Conservation (phyloP, 2,888 invertebrate genomes). For the Suillia variegata region DNA sequence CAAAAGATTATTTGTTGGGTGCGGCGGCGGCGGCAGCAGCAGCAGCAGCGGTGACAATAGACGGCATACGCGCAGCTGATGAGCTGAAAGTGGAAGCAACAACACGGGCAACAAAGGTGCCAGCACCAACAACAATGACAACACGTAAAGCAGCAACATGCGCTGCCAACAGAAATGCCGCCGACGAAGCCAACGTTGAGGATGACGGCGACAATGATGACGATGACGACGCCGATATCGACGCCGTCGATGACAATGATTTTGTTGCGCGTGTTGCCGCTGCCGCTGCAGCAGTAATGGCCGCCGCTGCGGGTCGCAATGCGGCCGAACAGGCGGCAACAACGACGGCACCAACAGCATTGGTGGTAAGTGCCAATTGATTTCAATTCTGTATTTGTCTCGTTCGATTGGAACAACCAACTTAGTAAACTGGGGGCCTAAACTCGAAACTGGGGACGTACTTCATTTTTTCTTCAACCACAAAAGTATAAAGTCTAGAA, state of each 20-base stretch:
- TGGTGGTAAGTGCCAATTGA: slow-evolving; percentile 30
- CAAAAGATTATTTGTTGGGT: neutral
- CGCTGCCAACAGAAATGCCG: slow-evolving; percentile 10
- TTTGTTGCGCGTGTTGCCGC: slow-evolving; percentile 42
- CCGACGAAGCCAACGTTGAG: neutral
- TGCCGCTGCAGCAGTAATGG: slow-evolving; percentile 39
- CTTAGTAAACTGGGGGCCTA: too few species aligned
- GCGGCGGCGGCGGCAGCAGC: neutral
- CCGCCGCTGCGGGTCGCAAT: slow-evolving; percentile 13
- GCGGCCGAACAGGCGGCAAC: neutral
- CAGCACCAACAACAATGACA: slow-evolving; percentile 28
- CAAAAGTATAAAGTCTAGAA: too few species aligned
- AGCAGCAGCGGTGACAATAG: too few species aligned
- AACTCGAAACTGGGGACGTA: too few species aligned
- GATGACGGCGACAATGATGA: slow-evolving; percentile 27
- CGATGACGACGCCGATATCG: slow-evolving; percentile 18
- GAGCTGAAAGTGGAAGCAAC: neutral
- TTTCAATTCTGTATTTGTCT: neutral
- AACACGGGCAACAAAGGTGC: slow-evolving; percentile 21
- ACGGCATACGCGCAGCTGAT: too few species aligned
- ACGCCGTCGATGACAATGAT: slow-evolving; percentile 16
- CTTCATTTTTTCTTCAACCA: too few species aligned
- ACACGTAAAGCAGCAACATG: slow-evolving; percentile 23
- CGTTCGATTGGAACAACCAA: slow-evolving; percentile 9
- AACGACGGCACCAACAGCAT: neutral